A percentile compares a stretch with the other conserved stretches of the same genome.
Evolutionary conservation across 2,888 invertebrate genomes (phyloP).

Genomic region (Heliconius aoede): DNA sequence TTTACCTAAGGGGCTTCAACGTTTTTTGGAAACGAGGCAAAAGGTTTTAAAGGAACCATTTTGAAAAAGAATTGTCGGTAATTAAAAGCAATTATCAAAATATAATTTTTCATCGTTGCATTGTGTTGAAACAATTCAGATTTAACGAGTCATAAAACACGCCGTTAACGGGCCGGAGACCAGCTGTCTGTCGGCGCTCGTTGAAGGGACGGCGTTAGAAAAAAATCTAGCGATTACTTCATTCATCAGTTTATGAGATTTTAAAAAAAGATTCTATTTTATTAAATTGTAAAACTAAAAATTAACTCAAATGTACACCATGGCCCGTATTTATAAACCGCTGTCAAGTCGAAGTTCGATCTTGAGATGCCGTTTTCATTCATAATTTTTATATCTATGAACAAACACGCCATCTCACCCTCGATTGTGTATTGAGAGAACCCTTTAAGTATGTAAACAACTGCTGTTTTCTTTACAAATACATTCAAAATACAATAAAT

Average conservation of each 20-base stretch:
- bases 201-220: conserved; percentile 44
- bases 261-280: conserved; percentile 18
- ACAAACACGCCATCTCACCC: no score
- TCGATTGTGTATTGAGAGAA: no score
- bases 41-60: neutral
- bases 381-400: no score
- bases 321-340: neutral
- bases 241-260: conserved; percentile 45
- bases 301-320: neutral
- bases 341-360: no score
- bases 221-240: conserved; percentile 48
- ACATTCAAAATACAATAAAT: no score
- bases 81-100: conserved; percentile 31
- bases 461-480: no score
- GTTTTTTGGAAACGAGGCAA: conserved; percentile 2
- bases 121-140: conserved; percentile 37
- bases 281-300: no score
- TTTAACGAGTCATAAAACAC: conserved; percentile 47
- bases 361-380: no score
- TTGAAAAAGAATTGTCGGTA: conserved; percentile 8
- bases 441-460: no score
- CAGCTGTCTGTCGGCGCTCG: conserved; percentile 49
- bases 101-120: conserved; percentile 30
- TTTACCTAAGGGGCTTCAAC: neutral
- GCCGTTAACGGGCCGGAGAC: conserved; percentile 44